Percentiles rank a stretch among this genome's conserved stretches.
Conservation (phyloP, 2,113 vertebrate genomes). For the Bos javanicus region DNA sequence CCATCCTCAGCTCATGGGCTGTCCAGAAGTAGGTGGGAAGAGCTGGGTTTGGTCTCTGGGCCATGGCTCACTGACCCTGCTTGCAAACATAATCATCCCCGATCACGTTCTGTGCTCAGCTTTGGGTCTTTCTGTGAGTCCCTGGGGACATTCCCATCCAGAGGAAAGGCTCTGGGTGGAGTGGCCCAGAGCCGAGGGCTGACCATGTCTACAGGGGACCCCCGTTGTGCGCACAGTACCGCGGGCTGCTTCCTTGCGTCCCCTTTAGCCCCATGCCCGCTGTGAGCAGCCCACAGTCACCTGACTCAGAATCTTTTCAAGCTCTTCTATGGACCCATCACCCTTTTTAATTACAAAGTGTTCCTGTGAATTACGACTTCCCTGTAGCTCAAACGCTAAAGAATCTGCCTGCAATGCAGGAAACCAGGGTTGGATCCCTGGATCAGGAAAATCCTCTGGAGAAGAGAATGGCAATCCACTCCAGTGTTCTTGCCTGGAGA, state of each 20-base stretch:
- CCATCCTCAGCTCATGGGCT: neutral
- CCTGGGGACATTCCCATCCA: neutral
- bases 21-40: neutral
- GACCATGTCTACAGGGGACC: no score
- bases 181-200: neutral
- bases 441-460: neutral
- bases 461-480: neutral
- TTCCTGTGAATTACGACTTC: neutral
- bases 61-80: neutral
- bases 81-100: neutral
- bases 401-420: neutral
- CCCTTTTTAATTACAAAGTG: neutral
- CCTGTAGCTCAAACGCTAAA: neutral
- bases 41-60: neutral
- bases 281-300: neutral
- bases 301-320: neutral
- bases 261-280: neutral
- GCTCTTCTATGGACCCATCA: neutral
- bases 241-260: rapidly evolving
- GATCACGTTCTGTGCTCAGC: neutral
- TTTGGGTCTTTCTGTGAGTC: neutral
- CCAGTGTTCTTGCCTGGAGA: neutral
- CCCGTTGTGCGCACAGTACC: rapidly evolving
- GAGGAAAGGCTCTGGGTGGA: neutral
- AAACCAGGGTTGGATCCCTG: neutral